Evolutionary conservation across 1,140 invertebrate genomes (phyloP).

Genomic region (Cardiocondyla obscurior): DNA sequence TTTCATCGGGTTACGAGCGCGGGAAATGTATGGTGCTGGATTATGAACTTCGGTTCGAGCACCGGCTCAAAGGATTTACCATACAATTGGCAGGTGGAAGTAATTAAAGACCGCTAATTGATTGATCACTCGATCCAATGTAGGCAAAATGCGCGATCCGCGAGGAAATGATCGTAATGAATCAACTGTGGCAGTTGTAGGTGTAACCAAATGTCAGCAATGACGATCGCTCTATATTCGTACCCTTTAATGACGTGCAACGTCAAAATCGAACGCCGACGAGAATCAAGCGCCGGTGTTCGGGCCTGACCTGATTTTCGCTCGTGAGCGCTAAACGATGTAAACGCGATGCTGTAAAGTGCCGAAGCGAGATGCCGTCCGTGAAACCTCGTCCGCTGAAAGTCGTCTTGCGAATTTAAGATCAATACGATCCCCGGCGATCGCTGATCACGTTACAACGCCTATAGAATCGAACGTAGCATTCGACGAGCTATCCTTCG

Average conservation of each 20-base stretch:
- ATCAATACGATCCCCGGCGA: constrained; percentile 16
- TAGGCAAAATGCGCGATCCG: not conserved
- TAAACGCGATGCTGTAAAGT: constrained; percentile 55
- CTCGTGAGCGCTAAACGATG: constrained; percentile 53
- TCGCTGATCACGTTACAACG: constrained; percentile 5
- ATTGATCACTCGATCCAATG: constrained; percentile 6
- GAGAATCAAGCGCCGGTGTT: constrained; percentile 46
- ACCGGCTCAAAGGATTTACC: not conserved
- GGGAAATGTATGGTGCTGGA: not conserved
- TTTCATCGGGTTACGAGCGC: not conserved
- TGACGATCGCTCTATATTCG: constrained; percentile 52
- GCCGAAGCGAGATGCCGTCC: constrained; percentile 25
- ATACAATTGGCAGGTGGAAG: constrained; percentile 4
- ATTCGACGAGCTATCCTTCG: not conserved
- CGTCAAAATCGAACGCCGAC: constrained; percentile 63
- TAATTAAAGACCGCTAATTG: constrained; percentile 22
- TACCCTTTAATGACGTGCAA: constrained; percentile 59
- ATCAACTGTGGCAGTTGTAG: not conserved
- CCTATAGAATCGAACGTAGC: no score
- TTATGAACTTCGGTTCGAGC: not conserved
- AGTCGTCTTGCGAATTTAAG: constrained; percentile 22
- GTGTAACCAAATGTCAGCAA: constrained; percentile 11
- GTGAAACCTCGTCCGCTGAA: constrained; percentile 18
- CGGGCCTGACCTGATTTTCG: constrained; percentile 59
- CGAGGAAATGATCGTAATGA: constrained; percentile 14